Evolutionary conservation across 2,888 invertebrate species (phyloP).

Genomic region (Tipula helvola): DNA sequence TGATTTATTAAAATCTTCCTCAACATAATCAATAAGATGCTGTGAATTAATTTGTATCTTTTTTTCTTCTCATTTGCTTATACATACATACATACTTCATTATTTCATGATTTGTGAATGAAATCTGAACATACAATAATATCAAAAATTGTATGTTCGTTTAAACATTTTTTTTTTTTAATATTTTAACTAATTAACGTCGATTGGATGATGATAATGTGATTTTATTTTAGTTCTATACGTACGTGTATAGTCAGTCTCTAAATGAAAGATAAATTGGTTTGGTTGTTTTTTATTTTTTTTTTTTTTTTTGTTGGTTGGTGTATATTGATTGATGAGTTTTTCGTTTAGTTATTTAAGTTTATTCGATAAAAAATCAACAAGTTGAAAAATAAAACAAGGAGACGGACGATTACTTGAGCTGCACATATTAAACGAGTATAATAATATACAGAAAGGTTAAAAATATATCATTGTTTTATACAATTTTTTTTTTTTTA

Average conservation of each 20-base stretch:
- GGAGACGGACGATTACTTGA: not conserved
- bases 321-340: not conserved
- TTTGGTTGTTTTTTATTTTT: not conserved
- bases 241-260: not conserved
- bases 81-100: not conserved
- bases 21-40: not conserved
- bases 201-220: slow-evolving; percentile 4
- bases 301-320: not conserved
- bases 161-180: not conserved
- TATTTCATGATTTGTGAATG: not conserved
- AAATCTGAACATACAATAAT: not conserved
- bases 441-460: not conserved
- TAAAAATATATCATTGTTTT: not conserved
- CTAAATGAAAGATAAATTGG: not conserved
- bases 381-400: not conserved
- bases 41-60: not conserved
- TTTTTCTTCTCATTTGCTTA: not conserved
- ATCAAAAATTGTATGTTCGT: not conserved
- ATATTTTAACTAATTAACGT: slow-evolving; percentile 4
- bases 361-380: not conserved
- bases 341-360: not conserved
- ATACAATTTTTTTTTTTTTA: not conserved
- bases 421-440: not conserved
- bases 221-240: not conserved
- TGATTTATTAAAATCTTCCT: not conserved